phyloP scores from a whole-genome alignment of 2,888 invertebrate species.

The Gnatocerus cornutus region DNA sequence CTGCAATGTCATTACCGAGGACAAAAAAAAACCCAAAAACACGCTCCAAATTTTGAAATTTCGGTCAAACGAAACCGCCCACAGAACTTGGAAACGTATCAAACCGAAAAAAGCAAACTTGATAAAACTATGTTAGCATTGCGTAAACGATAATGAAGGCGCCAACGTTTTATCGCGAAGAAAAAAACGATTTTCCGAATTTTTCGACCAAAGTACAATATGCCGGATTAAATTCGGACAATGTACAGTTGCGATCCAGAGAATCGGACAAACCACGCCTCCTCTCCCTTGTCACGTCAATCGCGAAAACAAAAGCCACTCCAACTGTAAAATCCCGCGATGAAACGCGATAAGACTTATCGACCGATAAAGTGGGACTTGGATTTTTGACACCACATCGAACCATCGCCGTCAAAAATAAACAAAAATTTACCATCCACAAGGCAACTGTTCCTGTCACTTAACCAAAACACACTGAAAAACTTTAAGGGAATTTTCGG shows the following conservation, averaged over 20 bases:
- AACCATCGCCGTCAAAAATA: slow-evolving; percentile 1
- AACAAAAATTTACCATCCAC: slow-evolving; percentile 35
- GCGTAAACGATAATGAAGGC: slow-evolving; percentile 44
- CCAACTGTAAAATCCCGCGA: slow-evolving; percentile 11
- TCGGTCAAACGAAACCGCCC: slow-evolving; percentile 1
- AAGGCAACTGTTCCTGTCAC: slow-evolving; percentile 12
- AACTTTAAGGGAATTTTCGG: slow-evolving; percentile 8
- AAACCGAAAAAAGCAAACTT: slow-evolving; percentile 9
- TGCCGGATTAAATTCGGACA: too few species aligned
- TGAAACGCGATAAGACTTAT: slow-evolving; percentile 27
- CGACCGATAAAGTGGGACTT: neutral
- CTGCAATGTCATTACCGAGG: slow-evolving; percentile 50
- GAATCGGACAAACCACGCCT: slow-evolving; percentile 13
- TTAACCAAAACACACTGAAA: slow-evolving; percentile 15
- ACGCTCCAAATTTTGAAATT: slow-evolving; percentile 15
- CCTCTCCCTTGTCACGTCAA: neutral
- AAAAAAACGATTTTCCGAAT: slow-evolving; percentile 26
- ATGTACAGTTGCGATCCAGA: neutral
- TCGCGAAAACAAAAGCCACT: slow-evolving; percentile 21
- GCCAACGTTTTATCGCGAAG: slow-evolving; percentile 21
- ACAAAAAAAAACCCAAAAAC: neutral
- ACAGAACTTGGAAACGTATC: slow-evolving; percentile 5
- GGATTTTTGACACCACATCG: slow-evolving; percentile 3
- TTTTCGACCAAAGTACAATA: too few species aligned
- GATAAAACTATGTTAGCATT: slow-evolving; percentile 40